phyloP scores from a whole-genome alignment of 2,113 vertebrate species.

The Macrotis lagotis region DNA sequence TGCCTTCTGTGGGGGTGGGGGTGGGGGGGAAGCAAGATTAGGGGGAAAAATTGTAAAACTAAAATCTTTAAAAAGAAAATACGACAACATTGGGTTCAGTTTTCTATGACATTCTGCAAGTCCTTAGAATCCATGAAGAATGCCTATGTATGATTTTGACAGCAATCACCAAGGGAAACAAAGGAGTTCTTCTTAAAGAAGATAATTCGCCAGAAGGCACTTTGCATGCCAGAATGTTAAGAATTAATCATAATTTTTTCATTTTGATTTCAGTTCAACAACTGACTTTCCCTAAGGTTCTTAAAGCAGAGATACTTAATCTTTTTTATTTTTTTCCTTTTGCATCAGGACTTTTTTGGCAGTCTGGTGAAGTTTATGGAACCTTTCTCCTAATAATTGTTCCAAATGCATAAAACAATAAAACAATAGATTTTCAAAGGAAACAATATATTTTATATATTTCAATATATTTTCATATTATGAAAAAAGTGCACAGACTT shows the following conservation, averaged over 20 bases:
- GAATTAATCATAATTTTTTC: conserved; percentile 14
- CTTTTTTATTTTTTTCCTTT: not conserved
- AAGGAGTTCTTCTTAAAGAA: conserved; percentile 14
- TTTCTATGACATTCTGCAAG: not conserved
- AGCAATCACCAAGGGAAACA: not conserved
- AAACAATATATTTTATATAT: not conserved
- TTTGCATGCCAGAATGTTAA: not conserved
- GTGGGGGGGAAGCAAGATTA: too few species aligned
- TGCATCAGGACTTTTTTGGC: not conserved
- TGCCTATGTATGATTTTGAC: not conserved
- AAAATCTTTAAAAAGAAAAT: too few species aligned
- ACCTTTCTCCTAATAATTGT: not conserved
- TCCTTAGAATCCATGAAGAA: not conserved
- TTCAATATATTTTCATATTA: too few species aligned
- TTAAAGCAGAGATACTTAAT: not conserved
- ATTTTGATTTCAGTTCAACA: conserved; percentile 14
- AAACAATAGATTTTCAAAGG: not conserved
- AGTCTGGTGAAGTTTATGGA: not conserved
- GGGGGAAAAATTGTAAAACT: too few species aligned
- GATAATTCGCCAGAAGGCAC: not conserved
- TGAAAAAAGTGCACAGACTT: too few species aligned
- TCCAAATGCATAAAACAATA: not conserved
- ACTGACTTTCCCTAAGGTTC: conserved; percentile 6
- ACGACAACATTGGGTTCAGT: not conserved
- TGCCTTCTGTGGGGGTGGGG: too few species aligned